Base-by-base conservation (phyloP, 2,113 vertebrate species). In the Trichechus manatus region DNA sequence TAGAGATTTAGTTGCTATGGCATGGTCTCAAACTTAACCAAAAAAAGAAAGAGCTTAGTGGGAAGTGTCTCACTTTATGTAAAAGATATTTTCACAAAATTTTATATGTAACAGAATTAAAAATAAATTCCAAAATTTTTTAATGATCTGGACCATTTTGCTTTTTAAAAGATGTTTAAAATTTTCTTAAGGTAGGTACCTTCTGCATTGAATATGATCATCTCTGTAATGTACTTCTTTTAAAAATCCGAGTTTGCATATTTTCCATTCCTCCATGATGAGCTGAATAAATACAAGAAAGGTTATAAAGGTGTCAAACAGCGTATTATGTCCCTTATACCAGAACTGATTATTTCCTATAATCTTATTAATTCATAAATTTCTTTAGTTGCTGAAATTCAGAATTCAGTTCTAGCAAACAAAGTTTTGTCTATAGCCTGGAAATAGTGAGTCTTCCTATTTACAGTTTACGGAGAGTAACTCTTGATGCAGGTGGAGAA, bases 301-400 rank as follows among this genome's bases (percentile, higher is more conserved):
- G 23, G 22, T 15, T 78, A 70, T 90, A 85, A 93, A 94, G 25
- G 15, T 91, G 33, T 95, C 89, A 64, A 94, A 81, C 0, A 91
- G 79, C 61, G 53, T 56, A 61, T 80, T 80, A 53, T 92, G 10
- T 84, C 8, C 20, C 42, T 97, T 33, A 90, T 84, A 81, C 79
- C 79, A 96, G 59, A 96, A 97, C 17, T 79, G 56, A 93, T 90
- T 92, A 92, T 88, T 93, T 87, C 36, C n/a, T 88, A 74, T 91
- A 86, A 74, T 44, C 87, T 96, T 85, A 96, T 85, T 93, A 97
- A 92, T 88, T 88, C 82, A 96, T 94, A 94, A 82, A 91, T 91
- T 82, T 82, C 33, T 93, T 96, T 70, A 72, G 53, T 29, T 91
- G 36, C 63, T 91, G 6, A 63, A 97, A 53, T 77, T 93, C 82